Conservation (phyloP, 2,888 invertebrate genomes). For the Drosophila diplacantha region DNA sequence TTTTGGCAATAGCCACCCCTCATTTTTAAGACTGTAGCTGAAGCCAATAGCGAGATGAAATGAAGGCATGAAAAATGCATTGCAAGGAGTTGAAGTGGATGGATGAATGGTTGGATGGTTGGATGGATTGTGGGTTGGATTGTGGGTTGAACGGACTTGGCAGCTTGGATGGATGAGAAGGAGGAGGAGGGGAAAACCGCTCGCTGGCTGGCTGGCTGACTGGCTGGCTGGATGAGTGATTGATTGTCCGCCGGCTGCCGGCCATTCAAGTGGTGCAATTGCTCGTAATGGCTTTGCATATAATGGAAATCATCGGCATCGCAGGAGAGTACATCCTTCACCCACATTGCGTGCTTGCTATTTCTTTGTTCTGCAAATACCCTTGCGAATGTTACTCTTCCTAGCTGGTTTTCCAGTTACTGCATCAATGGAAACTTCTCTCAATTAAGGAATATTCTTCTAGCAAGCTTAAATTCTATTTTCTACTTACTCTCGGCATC, state of each 20-base stretch:
- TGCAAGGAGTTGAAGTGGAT: slow-evolving; percentile 54
- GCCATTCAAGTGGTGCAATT: slow-evolving; percentile 61
- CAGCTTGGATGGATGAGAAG: slow-evolving; percentile 26
- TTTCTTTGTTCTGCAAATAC: slow-evolving; percentile 4
- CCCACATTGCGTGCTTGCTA: not conserved
- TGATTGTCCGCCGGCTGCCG: slow-evolving; percentile 49
- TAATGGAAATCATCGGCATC: slow-evolving; percentile 58
- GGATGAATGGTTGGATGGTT: slow-evolving; percentile 35
- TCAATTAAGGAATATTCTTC: not conserved
- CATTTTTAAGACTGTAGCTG: slow-evolving; percentile 6
- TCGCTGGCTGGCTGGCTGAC: slow-evolving; percentile 8
- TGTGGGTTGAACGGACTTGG: slow-evolving; percentile 15
- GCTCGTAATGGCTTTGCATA: slow-evolving; percentile 68
- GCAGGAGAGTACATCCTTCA: slow-evolving; percentile 9
- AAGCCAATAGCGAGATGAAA: slow-evolving; percentile 45
- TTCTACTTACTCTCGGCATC: slow-evolving; percentile 88
- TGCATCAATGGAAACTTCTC: not conserved
- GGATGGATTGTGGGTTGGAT: slow-evolving; percentile 34
- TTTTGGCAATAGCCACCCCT: not conserved
- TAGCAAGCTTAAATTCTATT: not conserved
- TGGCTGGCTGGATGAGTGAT: slow-evolving; percentile 46
- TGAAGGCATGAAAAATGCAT: slow-evolving; percentile 68
- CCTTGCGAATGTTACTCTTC: not conserved
- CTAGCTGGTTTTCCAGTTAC: not conserved
- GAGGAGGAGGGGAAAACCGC: slow-evolving; percentile 3